A percentile compares a stretch with the other conserved stretches of the same genome.
Conservation (phyloP, 2,888 invertebrate genomes). For the Melanostoma mellinum region DNA sequence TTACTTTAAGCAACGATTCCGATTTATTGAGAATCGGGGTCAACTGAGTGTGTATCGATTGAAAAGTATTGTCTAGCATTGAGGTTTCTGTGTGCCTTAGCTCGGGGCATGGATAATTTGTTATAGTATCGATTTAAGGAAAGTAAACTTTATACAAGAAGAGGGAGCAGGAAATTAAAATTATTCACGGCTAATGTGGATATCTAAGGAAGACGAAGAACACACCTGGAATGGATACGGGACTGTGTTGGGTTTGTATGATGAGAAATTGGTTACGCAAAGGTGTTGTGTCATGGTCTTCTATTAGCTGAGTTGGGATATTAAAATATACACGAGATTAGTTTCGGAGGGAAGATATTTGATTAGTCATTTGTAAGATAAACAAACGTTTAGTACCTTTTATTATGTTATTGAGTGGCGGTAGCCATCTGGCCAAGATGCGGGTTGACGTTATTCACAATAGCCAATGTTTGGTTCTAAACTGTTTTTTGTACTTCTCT, state of each 20-base stretch:
- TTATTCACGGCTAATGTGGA: slow-evolving; percentile 49
- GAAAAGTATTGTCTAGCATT: slow-evolving; percentile 33
- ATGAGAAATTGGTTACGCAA: slow-evolving; percentile 54
- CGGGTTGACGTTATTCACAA: background rate
- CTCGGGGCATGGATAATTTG: slow-evolving; percentile 41
- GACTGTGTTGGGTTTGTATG: slow-evolving; percentile 8
- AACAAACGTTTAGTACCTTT: slow-evolving; percentile 8
- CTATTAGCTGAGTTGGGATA: slow-evolving; percentile 3
- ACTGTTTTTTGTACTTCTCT: too few species aligned
- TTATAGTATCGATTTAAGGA: background rate
- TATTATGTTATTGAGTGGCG: background rate
- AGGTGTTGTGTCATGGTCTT: slow-evolving; percentile 38
- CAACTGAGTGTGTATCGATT: slow-evolving; percentile 47
- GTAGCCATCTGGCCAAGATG: background rate
- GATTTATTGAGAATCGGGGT: slow-evolving; percentile 44
- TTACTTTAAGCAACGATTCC: slow-evolving; percentile 17
- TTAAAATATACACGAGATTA: background rate
- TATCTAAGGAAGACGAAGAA: slow-evolving; percentile 5
- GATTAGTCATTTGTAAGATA: slow-evolving; percentile 19
- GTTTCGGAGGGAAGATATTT: slow-evolving; percentile 4
- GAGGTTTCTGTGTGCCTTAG: slow-evolving; percentile 21
- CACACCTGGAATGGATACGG: slow-evolving; percentile 37
- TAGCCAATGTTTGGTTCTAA: background rate
- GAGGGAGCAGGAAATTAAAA: slow-evolving; percentile 59
- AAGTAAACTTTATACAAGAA: background rate